Conservation (phyloP, 1,140 invertebrate genomes). For the Dendrolimus punctatus region DNA sequence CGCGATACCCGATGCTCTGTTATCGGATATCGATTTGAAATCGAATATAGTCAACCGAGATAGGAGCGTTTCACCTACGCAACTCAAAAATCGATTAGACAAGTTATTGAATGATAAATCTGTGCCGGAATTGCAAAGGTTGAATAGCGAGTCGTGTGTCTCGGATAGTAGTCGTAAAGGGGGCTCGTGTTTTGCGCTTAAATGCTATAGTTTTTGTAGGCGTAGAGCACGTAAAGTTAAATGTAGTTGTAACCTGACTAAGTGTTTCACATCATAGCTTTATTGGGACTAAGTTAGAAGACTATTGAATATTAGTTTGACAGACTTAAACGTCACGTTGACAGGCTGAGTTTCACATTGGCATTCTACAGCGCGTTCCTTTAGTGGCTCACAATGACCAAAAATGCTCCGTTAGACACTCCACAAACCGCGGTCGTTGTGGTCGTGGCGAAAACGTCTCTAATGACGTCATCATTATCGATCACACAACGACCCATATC, state of each 20-base stretch:
- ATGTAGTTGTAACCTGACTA: constrained; percentile 41
- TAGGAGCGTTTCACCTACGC: constrained; percentile 72
- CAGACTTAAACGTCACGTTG: no score
- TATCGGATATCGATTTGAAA: constrained; percentile 20
- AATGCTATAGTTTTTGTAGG: constrained; percentile 60
- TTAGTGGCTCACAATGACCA: no score
- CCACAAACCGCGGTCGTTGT: no score
- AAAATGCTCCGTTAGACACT: no score
- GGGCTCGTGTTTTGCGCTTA: constrained; percentile 51
- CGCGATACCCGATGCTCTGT: constrained; percentile 2
- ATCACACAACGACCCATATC: no score
- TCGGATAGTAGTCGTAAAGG: constrained; percentile 43
- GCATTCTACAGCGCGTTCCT: no score
- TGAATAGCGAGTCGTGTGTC: constrained; percentile 50
- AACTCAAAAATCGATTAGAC: constrained; percentile 66
- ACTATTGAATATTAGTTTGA: no score
- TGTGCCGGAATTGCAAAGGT: constrained; percentile 33
- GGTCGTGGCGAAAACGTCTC: no score
- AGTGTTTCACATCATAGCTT: constrained; percentile 48
- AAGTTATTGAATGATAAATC: constrained; percentile 35
- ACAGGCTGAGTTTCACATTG: no score
- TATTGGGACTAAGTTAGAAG: neutral
- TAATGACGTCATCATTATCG: no score
- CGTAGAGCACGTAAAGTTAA: constrained; percentile 37
- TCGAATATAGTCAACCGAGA: constrained; percentile 37